Conservation (phyloP, 2,113 vertebrate genomes). For the Varanus salvator region DNA sequence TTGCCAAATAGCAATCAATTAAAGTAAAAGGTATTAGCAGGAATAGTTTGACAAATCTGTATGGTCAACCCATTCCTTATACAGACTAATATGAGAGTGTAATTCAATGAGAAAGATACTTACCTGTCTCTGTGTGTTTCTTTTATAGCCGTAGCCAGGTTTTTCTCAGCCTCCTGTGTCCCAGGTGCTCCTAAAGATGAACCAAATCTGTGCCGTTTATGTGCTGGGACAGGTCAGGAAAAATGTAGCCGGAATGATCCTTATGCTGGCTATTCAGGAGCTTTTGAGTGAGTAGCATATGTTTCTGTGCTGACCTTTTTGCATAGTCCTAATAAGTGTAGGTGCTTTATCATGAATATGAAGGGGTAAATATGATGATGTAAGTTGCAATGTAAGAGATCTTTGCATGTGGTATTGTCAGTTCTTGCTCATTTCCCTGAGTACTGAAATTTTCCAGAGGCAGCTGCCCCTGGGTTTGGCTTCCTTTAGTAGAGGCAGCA, state of each 20-base stretch:
- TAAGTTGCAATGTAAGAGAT: background rate
- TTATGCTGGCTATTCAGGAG: slow-evolving; percentile 82
- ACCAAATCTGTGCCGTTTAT: slow-evolving; percentile 77
- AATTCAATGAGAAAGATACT: background rate
- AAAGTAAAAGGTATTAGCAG: no score
- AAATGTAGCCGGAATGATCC: slow-evolving; percentile 79
- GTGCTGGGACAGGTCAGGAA: slow-evolving; percentile 62
- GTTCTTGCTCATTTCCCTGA: background rate
- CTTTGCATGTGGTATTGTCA: background rate
- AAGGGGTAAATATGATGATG: background rate
- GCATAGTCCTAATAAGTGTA: background rate
- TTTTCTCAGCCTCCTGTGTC: slow-evolving; percentile 81
- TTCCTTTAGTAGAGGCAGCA: background rate
- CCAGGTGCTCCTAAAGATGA: slow-evolving; percentile 74
- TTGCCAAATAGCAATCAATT: no score
- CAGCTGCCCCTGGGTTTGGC: background rate
- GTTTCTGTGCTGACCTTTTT: background rate
- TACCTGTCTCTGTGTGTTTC: background rate
- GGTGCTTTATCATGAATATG: background rate
- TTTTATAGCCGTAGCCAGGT: slow-evolving; percentile 76
- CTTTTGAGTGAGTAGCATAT: slow-evolving; percentile 82
- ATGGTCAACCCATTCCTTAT: background rate
- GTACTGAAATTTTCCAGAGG: background rate
- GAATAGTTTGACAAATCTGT: background rate
- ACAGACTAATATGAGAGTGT: background rate